Conservation (phyloP, 2,797 vertebrate species). For the Miichthys miiuy region DNA sequence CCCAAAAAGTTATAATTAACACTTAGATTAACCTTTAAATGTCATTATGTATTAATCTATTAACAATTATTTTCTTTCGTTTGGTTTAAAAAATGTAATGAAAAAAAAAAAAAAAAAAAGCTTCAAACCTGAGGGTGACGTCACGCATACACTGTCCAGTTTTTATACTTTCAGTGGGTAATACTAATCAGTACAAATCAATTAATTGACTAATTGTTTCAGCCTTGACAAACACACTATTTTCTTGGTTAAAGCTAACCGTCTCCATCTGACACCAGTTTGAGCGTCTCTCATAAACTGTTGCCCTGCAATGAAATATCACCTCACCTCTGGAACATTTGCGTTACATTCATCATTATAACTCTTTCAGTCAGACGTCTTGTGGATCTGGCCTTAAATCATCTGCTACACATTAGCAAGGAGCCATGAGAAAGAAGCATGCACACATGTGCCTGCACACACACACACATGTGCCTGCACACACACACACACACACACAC, state of each 20-base stretch:
- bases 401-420: constrained; percentile 84
- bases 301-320: constrained; percentile 2
- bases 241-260: background rate
- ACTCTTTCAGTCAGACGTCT: constrained; percentile 69
- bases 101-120: background rate
- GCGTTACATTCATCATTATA: constrained; percentile 73
- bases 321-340: constrained; percentile 59
- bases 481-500: constrained; percentile 19
- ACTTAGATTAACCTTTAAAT: background rate
- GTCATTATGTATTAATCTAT: background rate
- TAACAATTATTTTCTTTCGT: background rate
- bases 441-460: constrained; percentile 26
- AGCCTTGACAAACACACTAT: background rate
- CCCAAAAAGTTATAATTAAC: background rate
- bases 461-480: constrained; percentile 14
- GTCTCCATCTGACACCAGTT: background rate
- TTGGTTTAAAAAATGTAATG: background rate
- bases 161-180: too few species aligned
- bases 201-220: too few species aligned
- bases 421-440: constrained; percentile 62
- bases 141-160: too few species aligned
- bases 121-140: too few species aligned
- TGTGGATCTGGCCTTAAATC: constrained; percentile 72
- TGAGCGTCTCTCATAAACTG: background rate
- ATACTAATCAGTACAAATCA: background rate